Base-by-base conservation (phyloP, 1,140 invertebrate genomes). In the Megalonaias nervosa region DNA sequence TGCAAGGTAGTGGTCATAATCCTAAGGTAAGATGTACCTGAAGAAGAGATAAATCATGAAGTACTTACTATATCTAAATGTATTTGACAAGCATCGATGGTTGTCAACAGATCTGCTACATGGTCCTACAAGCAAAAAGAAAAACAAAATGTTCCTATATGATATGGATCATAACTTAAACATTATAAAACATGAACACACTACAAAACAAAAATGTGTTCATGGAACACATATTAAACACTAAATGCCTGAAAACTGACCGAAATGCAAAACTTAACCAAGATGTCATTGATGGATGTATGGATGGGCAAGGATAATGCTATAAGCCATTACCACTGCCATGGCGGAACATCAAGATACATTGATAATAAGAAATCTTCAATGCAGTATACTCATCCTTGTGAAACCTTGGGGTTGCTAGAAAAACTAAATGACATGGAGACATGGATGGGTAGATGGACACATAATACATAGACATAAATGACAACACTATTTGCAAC, bases 11-110 rank as follows among this genome's bases (percentile, higher is more conserved):
- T 48, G 4, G 38, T 48, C 38, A 48, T 48, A 48, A 6, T 6
- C 38, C 38, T 48, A 48, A 48, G 38, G 6, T 48, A 48, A 0
- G 38, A 48, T 48, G 38, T 48, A 48, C 11, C 38, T 11, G 11
- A 48, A 48, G 2, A 0, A 48, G 38, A 48, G 11, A 48, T 11
- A 48, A 48, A 48, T n/a, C 21, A 62, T 62, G 60, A n/a, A n/a
- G n/a, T 74, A 91, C 93, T 92, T 91, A 94, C 94, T 84, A 99
- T 97, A 91, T 99, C 98, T 82, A 99, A 91, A 84, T 96, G 94
- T 58, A 99, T 94, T 87, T 98, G 97, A 88, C 96, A 98, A 16
- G 97, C 96, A 93, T 99, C 97, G 94, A 99, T 98, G n/a, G 95
- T 97, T 14, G 98, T 99, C 6, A 99, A 91, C 61, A 99, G 91